A percentile compares a stretch with the other conserved stretches of the same genome.
These are phyloP conservation scores for Rhopalosiphum nymphaeae DNA, from an alignment of 2,888 invertebrate genomes.

Conservation along the genomic window DNA sequence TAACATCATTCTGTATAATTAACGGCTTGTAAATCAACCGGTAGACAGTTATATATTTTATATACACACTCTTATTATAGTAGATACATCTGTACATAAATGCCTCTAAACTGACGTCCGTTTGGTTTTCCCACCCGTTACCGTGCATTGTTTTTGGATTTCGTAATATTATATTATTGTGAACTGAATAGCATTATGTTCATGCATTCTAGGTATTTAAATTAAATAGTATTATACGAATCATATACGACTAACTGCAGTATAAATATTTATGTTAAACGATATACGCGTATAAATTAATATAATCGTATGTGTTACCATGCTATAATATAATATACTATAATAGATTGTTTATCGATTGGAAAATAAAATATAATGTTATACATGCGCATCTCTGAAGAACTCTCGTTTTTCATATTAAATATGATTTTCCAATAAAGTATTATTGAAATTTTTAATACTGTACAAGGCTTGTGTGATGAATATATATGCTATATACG, in stretches of 20 bases:
- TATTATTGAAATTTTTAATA: slow-evolving; percentile 29
- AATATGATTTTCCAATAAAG: slow-evolving; percentile 19
- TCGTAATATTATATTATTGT: not conserved
- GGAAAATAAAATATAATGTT: not conserved
- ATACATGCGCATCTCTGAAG: not conserved
- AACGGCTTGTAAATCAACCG: slow-evolving; percentile 60
- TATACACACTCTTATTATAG: slow-evolving; percentile 2
- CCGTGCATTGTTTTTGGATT: slow-evolving; percentile 42
- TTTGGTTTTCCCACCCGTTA: slow-evolving; percentile 23
- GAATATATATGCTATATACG: not conserved
- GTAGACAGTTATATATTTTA: slow-evolving; percentile 41
- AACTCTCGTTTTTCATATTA: not conserved
- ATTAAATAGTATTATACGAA: slow-evolving; percentile 21
- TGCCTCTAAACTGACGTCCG: slow-evolving; percentile 38
- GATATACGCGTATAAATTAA: not conserved
- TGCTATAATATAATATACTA: not conserved
- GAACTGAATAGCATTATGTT: not conserved
- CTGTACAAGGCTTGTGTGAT: not conserved
- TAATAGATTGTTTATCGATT: not conserved
- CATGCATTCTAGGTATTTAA: not conserved
- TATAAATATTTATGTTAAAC: slow-evolving; percentile 5
- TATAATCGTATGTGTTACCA: not conserved
- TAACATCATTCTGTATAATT: slow-evolving; percentile 49
- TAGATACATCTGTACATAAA: slow-evolving; percentile 13
- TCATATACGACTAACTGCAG: not conserved